Percentiles rank a stretch among this genome's conserved stretches.
Conservation (phyloP, 37 sponge, comb jelly and placozoan genomes). For the Spongia lamella region DNA sequence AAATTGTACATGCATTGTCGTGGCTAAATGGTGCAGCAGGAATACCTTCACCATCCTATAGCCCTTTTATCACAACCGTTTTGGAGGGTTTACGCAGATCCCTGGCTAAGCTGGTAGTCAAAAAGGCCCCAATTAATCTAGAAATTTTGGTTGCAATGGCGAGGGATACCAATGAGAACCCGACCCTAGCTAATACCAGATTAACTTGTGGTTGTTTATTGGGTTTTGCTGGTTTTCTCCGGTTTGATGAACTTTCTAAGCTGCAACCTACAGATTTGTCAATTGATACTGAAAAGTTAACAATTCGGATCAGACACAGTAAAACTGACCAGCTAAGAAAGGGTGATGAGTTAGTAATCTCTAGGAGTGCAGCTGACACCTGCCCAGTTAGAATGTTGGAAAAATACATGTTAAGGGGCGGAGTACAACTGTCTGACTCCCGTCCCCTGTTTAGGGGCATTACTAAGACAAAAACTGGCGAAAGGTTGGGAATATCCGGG, state of each 20-base stretch:
- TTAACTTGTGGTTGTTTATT: conserved; percentile 5
- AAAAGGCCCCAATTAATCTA: conserved; percentile 4
- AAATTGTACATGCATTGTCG: conserved; percentile 21
- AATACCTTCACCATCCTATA: too few relatives aligned
- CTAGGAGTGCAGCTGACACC: conserved; percentile 17
- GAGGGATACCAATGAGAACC: not conserved
- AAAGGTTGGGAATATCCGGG: not conserved
- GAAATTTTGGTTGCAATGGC: not conserved
- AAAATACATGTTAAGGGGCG: conserved; percentile 1
- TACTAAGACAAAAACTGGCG: conserved; percentile 6
- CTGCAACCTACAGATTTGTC: too few relatives aligned
- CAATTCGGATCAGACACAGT: too few relatives aligned
- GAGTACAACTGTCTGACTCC: not conserved
- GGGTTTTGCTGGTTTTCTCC: conserved; percentile 19
- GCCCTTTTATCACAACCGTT: not conserved
- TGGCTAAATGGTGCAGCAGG: conserved; percentile 13
- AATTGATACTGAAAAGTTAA: too few relatives aligned
- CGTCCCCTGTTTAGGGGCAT: conserved; percentile 13
- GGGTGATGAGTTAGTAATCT: conserved; percentile 4
- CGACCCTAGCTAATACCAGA: conserved; percentile 6
- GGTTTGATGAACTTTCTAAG: conserved; percentile 11
- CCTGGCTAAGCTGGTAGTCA: conserved; percentile 1
- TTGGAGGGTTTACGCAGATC: conserved; percentile 7
- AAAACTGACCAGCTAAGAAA: conserved; percentile 37
- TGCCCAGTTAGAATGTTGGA: conserved; percentile 39